phyloP scores from a whole-genome alignment of 92 coral and sea anemone genomes.

The Phenganax subtilis region DNA sequence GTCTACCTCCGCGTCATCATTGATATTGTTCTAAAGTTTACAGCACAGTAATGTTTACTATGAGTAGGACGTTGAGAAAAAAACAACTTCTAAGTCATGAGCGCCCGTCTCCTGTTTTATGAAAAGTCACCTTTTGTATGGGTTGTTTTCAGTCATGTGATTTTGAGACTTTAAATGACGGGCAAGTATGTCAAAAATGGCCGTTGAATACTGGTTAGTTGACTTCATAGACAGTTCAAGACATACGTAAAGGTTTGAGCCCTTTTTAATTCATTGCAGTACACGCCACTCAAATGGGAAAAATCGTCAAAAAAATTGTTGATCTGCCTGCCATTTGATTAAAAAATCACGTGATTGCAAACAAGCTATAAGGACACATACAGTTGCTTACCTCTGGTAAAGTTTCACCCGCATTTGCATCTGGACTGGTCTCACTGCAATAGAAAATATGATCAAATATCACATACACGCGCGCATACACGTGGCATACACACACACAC shows the following conservation, averaged over 20 bases:
- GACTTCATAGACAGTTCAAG: too few relatives aligned
- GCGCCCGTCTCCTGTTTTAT: too few relatives aligned
- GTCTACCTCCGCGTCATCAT: constrained; percentile 74
- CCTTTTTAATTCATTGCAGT: too few relatives aligned
- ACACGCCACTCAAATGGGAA: too few relatives aligned
- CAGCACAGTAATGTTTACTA: not conserved
- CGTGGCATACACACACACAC: not conserved
- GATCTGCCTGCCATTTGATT: not conserved
- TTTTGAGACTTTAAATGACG: too few relatives aligned
- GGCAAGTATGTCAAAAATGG: too few relatives aligned
- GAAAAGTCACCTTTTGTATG: too few relatives aligned
- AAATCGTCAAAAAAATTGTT: not conserved
- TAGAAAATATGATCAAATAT: not conserved
- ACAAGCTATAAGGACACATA: not conserved
- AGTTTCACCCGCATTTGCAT: constrained; percentile 25
- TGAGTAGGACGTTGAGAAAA: too few relatives aligned
- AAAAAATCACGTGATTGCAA: not conserved
- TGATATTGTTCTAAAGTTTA: constrained; percentile 25
- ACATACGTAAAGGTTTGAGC: too few relatives aligned
- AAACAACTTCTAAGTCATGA: too few relatives aligned
- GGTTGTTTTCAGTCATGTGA: too few relatives aligned
- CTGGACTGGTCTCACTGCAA: constrained; percentile 25
- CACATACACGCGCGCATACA: not conserved
- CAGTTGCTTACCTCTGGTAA: constrained; percentile 18
- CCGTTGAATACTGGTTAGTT: too few relatives aligned